Evolutionary conservation across 1,140 invertebrate genomes (phyloP).

Genomic region (Tyrophagus putrescentiae): DNA sequence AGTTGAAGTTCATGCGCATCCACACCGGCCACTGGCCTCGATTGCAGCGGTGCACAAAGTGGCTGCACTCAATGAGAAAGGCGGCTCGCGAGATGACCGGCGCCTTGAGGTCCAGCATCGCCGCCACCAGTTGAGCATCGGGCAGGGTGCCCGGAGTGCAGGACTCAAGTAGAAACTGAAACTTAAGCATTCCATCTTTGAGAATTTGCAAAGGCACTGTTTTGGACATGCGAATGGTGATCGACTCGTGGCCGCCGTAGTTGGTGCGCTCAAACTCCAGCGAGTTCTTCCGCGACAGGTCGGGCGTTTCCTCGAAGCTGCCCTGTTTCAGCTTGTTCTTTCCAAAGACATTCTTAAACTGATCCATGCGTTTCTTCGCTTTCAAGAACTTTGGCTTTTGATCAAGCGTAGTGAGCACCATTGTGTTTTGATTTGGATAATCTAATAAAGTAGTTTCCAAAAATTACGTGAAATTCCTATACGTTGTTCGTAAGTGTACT

Average conservation of each 20-base stretch:
- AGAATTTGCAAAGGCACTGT: constrained; percentile 56
- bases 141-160: constrained; percentile 87
- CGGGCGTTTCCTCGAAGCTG: constrained; percentile 64
- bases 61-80: constrained; percentile 79
- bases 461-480: neutral
- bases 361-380: constrained; percentile 62
- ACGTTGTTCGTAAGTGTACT: neutral
- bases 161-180: constrained; percentile 80
- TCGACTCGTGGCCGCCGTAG: constrained; percentile 60
- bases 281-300: constrained; percentile 64
- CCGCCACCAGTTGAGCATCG: constrained; percentile 86
- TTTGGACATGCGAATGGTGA: constrained; percentile 65
- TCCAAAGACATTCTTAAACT: constrained; percentile 42
- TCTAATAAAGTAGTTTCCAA: neutral
- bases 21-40: constrained; percentile 91
- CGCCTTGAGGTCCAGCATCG: constrained; percentile 83
- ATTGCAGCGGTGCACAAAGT: constrained; percentile 93
- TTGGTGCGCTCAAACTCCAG: constrained; percentile 37
- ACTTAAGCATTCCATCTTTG: constrained; percentile 59
- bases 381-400: constrained; percentile 51
- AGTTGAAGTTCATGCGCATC: constrained; percentile 73
- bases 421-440: neutral
- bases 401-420: constrained; percentile 29
- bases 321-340: constrained; percentile 64
- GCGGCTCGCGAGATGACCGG: constrained; percentile 78